Evolutionary conservation across 2,797 vertebrate genomes (phyloP), one percentile per base, ranked within the genome.

Genomic region (Eidolon dupreanum): DNA sequence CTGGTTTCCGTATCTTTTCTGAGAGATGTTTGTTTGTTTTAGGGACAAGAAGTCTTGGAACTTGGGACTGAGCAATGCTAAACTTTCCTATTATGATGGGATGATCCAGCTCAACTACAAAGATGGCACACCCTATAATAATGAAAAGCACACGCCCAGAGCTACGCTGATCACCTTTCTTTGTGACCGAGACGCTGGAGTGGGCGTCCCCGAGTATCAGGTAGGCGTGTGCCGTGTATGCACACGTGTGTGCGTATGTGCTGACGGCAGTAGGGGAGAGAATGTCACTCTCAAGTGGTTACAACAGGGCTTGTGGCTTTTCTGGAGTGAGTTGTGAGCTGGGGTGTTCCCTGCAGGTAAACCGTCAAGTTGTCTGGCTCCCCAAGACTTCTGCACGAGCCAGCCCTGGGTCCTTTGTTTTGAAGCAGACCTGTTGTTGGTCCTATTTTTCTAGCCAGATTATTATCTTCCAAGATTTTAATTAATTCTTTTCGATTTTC

Each of bases 121-220:
- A 51, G 98, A 99, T 0, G 99, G 99, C 61, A 99, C 99, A 1
- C 94, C 97, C 82, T 99, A 99, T 97, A 99, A 99, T 77, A 94
- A 99, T 70, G 77, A 98, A 13, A 96, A 98, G 3, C 99, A 98
- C 95, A 99, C 99, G 0, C 98, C 75, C 0, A 98, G 99, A 51
- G 98, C 99, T 68, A 99, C 99, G 0, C 98, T 99, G 49, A 99
- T 99, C 98, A 99, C 99, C 84, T 99, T 99, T 92, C 98, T 99
- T 5, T 99, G 99, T 89, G 99, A 99, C 97, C 98, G 26, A 12
- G 98, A 99, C 3, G 99, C 98, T 0, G 99, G 99, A 68, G 96
- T 95, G 6, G 99, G 99, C 49, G 95, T 98, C 53, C 99, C 99
- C 0, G 99, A 99, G 46, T 99, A 99, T 96, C 99, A 99, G 99